phyloP scores from a whole-genome alignment of 2,797 vertebrate genomes.

The Hippocampus kuda region DNA sequence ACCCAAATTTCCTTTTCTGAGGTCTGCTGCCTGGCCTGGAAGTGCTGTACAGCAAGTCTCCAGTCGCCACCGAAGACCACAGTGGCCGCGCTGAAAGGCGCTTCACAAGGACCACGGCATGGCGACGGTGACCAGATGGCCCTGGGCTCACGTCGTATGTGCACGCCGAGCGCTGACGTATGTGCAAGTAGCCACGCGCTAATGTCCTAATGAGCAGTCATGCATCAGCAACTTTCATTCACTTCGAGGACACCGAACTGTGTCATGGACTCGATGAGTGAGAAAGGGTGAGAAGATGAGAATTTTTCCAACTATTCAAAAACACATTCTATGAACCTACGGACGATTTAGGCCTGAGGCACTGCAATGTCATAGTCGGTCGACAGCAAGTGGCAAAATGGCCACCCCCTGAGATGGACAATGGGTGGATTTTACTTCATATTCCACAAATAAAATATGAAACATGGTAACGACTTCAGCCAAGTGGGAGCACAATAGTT shows the following conservation, averaged over 20 bases:
- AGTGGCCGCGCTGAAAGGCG: conserved; percentile 64
- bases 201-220: conserved; percentile 4
- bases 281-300: background rate
- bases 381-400: too few species aligned
- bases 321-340: too few species aligned
- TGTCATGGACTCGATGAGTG: background rate
- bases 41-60: conserved; percentile 72
- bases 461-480: too few species aligned
- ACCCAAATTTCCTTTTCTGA: conserved; percentile 80
- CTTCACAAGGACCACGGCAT: conserved; percentile 67
- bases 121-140: conserved; percentile 66
- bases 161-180: conserved; percentile 23
- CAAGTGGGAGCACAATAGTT: too few species aligned
- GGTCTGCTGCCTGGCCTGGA: conserved; percentile 65
- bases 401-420: too few species aligned
- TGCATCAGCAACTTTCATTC: conserved; percentile 3
- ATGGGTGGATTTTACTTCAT: too few species aligned
- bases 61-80: conserved; percentile 70
- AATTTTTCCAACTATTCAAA: too few species aligned
- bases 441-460: too few species aligned
- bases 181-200: conserved; percentile 11
- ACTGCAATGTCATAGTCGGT: too few species aligned
- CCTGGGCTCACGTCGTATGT: conserved; percentile 41
- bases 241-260: background rate
- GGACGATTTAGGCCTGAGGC: too few species aligned